Conservation (phyloP, 2,888 invertebrate genomes). For the Stramonita haemastoma region DNA sequence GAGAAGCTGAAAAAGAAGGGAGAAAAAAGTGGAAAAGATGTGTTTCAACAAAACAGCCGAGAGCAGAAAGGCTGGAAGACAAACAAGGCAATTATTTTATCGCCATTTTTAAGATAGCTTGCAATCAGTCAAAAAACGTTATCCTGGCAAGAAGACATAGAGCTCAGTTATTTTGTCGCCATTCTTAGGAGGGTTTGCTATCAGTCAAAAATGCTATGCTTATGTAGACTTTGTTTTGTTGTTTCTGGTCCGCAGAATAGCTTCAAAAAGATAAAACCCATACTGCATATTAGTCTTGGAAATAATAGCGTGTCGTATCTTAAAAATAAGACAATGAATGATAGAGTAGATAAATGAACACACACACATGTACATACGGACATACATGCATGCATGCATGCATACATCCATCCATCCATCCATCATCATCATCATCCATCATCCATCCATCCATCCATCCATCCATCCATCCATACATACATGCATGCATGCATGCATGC, state of each 20-base stretch:
- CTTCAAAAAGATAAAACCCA: not conserved
- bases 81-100: not conserved
- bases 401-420: no score
- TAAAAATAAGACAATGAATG: not conserved
- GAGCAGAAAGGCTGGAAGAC: not conserved
- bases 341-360: no score
- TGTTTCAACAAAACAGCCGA: not conserved
- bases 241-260: not conserved
- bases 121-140: not conserved
- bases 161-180: not conserved
- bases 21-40: not conserved
- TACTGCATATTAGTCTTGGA: not conserved
- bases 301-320: not conserved
- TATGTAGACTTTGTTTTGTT: not conserved
- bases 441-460: no score
- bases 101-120: not conserved
- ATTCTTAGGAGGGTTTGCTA: not conserved
- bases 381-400: no score
- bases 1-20: not conserved
- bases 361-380: no score
- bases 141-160: not conserved
- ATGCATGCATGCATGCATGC: no score
- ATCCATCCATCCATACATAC: no score
- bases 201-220: not conserved
- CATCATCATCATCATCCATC: no score